Evolutionary conservation across 2,797 vertebrate genomes (phyloP), one percentile per base, ranked within the genome.

Genomic region (Alca torda): DNA sequence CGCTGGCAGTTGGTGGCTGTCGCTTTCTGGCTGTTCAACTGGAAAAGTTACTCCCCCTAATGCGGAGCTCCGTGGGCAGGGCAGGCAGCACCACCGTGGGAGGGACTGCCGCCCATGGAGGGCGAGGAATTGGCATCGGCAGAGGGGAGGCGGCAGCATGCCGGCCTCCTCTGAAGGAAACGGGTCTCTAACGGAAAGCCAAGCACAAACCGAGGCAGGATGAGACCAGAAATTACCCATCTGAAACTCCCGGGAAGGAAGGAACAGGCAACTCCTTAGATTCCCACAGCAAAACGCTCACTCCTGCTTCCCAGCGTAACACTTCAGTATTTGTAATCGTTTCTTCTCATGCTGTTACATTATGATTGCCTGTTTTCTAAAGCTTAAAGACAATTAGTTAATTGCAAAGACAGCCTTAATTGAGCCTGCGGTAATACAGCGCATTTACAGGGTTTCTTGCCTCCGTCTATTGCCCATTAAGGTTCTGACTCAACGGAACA

Each of bases 71-170:
- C 21, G 12, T 6, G 35, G 51, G 13, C 31, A 39, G 2, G 2
- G 35, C 26, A 35, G 57, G 25, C 51, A n/a, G 25, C 13, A 7
- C 4, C 3, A 2, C 1, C 26, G 7, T 17, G 8, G 19, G 5
- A 54, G 39, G 57, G 33, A 10, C 31, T 4, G 21, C 20, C 1
- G 16, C 54, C 48, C 6, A 3, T 0, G 2, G 8, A 11, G 41
- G 16, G 25, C 4, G 50, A 26, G 45, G 45, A 45, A 13, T 5
- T 11, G 35, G 41, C 6, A 1, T 37, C 2, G 4, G 53, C 54
- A 24, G 39, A 17, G 75, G n/a, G 53, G 21, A 31, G 37, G 63
- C 33, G 23, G 69, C 56, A 43, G 39, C 3, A 5, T 17, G 37
- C 14, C 1, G 2, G 31, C 24, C 26, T 25, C 61, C 21, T 64